Evolutionary conservation across 2,888 invertebrate genomes (phyloP).

Genomic region (Anthophora plumipes): DNA sequence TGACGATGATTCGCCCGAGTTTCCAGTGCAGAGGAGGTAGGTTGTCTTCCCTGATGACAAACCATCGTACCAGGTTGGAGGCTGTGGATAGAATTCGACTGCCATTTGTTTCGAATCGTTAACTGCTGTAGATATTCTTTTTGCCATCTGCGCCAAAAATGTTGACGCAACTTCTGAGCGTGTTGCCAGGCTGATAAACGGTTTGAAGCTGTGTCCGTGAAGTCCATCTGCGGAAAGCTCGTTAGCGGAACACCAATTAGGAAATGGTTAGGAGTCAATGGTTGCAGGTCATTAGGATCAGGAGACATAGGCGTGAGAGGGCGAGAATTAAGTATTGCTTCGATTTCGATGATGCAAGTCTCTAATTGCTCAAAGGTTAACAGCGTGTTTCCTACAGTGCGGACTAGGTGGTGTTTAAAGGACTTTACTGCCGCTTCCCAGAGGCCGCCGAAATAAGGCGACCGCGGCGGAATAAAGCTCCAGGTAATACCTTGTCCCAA

Average conservation of each 20-base stretch:
- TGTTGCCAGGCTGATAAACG: slow-evolving; percentile 3
- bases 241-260: background rate
- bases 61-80: background rate
- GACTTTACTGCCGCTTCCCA: no score
- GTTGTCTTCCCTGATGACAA: no score
- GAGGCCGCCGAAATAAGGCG: background rate
- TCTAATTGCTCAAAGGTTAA: no score
- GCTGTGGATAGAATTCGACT: background rate
- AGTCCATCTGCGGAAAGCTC: slow-evolving; percentile 1
- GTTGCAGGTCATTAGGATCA: background rate
- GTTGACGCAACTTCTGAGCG: background rate
- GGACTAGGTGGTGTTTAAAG: no score
- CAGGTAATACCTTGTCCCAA: background rate
- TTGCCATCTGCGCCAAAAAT: no score
- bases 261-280: background rate
- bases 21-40: background rate
- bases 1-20: background rate
- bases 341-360: no score
- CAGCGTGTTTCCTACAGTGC: no score
- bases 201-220: background rate
- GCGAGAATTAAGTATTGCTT: no score
- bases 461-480: background rate
- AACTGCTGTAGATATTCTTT: no score
- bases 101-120: background rate
- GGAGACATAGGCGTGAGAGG: background rate